Conservation (phyloP, 2,888 invertebrate genomes). For the Lochmaea capreae region DNA sequence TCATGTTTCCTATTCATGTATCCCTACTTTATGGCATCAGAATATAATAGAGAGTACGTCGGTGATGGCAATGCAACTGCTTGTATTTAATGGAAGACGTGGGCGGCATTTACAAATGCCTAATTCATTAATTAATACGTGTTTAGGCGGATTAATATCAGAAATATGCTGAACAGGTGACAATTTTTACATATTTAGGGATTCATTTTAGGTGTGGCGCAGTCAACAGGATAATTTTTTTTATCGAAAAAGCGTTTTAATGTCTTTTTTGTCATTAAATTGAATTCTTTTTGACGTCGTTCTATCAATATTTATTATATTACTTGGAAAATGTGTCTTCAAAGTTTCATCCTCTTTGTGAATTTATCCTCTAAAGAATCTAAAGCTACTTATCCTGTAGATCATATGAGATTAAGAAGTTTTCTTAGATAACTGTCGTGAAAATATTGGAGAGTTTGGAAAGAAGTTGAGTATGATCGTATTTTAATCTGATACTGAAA, state of each 20-base stretch:
- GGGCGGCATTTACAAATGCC: constrained; percentile 43
- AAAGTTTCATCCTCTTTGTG: too few species aligned
- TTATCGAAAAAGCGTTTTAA: too few species aligned
- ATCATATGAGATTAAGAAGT: too few species aligned
- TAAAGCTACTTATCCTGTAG: too few species aligned
- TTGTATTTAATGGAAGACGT: constrained; percentile 49
- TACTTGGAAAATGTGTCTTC: neutral
- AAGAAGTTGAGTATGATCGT: too few species aligned
- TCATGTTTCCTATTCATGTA: constrained; percentile 15
- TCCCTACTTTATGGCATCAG: constrained; percentile 35
- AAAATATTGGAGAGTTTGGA: too few species aligned
- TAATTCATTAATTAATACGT: constrained; percentile 47
- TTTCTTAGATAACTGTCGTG: too few species aligned
- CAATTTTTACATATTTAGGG: neutral
- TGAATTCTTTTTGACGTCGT: too few species aligned
- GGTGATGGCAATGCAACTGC: constrained; percentile 40
- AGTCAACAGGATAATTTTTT: neutral
- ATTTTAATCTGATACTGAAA: too few species aligned
- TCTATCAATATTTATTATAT: neutral
- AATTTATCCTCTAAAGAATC: too few species aligned
- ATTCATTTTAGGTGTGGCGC: too few species aligned
- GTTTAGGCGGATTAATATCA: constrained; percentile 30
- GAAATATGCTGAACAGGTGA: constrained; percentile 20
- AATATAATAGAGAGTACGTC: constrained; percentile 45
- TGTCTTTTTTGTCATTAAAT: too few species aligned